Evolutionary conservation across 2,888 invertebrate species (phyloP), one percentile per base, ranked within the genome.

Genomic region (Leptinotarsa haldemani): DNA sequence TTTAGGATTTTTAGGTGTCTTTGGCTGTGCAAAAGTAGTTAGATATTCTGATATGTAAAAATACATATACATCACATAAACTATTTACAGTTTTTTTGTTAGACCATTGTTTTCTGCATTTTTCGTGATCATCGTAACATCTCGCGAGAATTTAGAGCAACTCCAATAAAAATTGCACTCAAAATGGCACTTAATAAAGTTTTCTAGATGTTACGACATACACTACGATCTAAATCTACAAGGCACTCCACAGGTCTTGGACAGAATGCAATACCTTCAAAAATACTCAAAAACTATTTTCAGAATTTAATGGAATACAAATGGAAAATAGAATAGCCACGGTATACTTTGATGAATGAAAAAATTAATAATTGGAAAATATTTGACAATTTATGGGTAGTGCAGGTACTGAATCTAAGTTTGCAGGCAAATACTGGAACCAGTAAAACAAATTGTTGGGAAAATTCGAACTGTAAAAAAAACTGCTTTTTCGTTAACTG

Each of bases 161-260:
- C 20, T 53, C 48, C 16, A 50, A 68, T 25, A 46, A 63, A 63
- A 61, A n/a, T 47, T 64, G 61, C 3, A 25, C 25, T 25, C 56
- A 46, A 73, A 74, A 77, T 77, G 77, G 77, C 77, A 77, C 78
- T 77, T 64, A 72, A 73, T n/a, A 77, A 76, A 73, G 67, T 70
- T 75, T 70, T 66, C 58, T 40, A 20, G 40, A 71, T 66, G 71
- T 71, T 71, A 71, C 71, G 69, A 73, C 74, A 50, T 56, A 72
- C 74, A 66, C 53, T 13, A 30, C 66, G 73, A 70, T 65, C 65
- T 81, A 81, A 82, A 78, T 80, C 79, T 83, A 83, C 81, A 85
- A 85, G 85, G 85, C 85, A 85, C 85, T 85, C 84, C 82, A 78
- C 84, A 83, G 83, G 83, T 83, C 83, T 82, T 82, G 82, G 81